Base-by-base conservation (phyloP, 2,113 vertebrate genomes). In the Cephalophus harveyi region DNA sequence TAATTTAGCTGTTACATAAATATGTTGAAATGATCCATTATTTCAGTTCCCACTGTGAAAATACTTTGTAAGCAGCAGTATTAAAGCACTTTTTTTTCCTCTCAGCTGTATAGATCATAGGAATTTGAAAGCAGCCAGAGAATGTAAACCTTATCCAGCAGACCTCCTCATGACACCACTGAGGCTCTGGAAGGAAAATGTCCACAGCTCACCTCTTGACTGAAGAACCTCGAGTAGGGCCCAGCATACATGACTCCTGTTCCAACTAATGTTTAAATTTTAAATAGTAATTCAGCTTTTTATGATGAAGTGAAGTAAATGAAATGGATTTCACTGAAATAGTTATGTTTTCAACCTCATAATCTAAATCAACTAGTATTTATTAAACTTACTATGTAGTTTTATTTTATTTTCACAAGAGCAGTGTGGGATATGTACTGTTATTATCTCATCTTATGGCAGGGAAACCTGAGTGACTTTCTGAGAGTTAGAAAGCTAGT, bases 1-100 rank as follows among this genome's bases (percentile, higher is more conserved):
- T 96, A 97, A 97, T 95, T 95, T 95, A 97, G 67, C 85, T 86
- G 78, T 95, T 97, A 95, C 81, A 95, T 97, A 97, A 96, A 98
- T 97, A 97, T 93, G 82, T 94, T 79, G 85, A 96, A 97, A 91
- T 95, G 78, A 28, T 97, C 30, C 62, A 97, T 85, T 95, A 94
- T 97, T 97, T 97, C 79, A 94, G 25, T 93, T 97, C 78, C 95
- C 92, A 87, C 81, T 97, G 91, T 98, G 94, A 97, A 97, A 98
- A 97, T 97, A 97, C 97, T 97, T 98, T 95, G 67, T 93, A 91
- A 97, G 88, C 55, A 97, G 85, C 67, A 88, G 33, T 94, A 92
- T 94, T 97, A 91, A 84, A 94, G 90, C 25, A 71, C 28, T 27
- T 97, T 91, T 85, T 52, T 48, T 67, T 3, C 28, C 67, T 74